Evolutionary conservation across 2,888 invertebrate species (phyloP).

Genomic region (Lobophora halterata): DNA sequence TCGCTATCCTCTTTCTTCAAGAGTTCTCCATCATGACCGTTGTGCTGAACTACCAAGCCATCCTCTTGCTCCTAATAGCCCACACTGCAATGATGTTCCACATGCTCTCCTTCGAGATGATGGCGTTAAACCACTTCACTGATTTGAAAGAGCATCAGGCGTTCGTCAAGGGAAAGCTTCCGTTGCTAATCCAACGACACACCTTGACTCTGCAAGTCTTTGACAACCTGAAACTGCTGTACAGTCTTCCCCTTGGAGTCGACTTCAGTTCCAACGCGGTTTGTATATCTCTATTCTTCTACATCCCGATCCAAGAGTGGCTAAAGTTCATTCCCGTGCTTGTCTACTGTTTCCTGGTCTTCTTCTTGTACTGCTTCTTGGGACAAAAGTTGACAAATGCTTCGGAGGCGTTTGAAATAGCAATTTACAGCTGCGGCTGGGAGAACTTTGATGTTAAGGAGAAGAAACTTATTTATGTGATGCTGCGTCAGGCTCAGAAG

Average conservation of each 20-base stretch:
- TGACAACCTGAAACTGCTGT: constrained; percentile 49
- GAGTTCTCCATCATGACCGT: constrained; percentile 47
- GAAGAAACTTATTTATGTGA: constrained; percentile 49
- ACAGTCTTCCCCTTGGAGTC: constrained; percentile 60
- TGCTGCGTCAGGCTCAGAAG: constrained; percentile 58
- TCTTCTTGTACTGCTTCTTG: constrained; percentile 65
- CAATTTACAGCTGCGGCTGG: constrained; percentile 69
- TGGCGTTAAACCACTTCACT: constrained; percentile 38
- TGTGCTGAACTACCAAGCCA: constrained; percentile 55
- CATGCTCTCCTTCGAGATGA: constrained; percentile 54
- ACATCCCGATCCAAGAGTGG: constrained; percentile 51
- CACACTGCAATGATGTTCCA: constrained; percentile 60
- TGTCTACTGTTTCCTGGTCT: constrained; percentile 54
- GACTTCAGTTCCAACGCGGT: constrained; percentile 69
- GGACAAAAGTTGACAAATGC: constrained; percentile 61
- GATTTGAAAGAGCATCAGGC: constrained; percentile 31
- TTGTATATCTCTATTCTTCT: constrained; percentile 58
- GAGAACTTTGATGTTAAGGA: constrained; percentile 58
- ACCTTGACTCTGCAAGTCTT: constrained; percentile 44
- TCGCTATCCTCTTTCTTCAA: constrained; percentile 40
- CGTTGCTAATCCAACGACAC: constrained; percentile 49
- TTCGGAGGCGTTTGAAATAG: constrained; percentile 54
- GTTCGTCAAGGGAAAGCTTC: constrained; percentile 42
- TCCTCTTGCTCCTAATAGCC: constrained; percentile 55
- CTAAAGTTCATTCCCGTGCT: constrained; percentile 55